phyloP scores from a whole-genome alignment of 2,113 vertebrate species.

The Procavia capensis region DNA sequence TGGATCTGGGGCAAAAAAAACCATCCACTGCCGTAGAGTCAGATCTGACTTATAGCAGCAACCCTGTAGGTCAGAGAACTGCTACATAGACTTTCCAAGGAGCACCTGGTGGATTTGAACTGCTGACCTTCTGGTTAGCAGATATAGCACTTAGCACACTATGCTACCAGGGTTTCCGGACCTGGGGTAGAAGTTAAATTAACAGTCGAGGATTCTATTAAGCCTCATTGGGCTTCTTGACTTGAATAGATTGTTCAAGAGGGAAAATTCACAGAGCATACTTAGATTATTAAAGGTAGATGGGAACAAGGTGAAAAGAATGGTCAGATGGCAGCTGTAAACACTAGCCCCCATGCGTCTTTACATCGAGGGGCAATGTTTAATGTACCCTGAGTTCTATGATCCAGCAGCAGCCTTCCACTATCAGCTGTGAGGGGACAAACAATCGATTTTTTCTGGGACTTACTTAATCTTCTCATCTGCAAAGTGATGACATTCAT shows the following conservation, averaged over 20 bases:
- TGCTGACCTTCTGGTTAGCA: too few species aligned
- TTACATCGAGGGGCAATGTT: rapidly evolving
- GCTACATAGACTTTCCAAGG: too few species aligned
- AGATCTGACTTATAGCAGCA: too few species aligned
- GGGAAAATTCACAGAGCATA: neutral
- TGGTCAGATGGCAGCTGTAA: neutral
- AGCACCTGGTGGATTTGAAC: too few species aligned
- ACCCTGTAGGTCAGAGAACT: too few species aligned
- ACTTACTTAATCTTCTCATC: neutral
- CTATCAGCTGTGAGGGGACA: rapidly evolving
- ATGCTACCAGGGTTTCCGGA: too few species aligned
- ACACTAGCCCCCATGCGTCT: neutral
- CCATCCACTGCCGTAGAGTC: too few species aligned
- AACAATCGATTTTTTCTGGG: neutral
- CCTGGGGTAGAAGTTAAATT: neutral
- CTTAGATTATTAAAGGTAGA: neutral
- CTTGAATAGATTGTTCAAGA: neutral
- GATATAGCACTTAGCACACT: too few species aligned
- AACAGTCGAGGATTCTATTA: neutral
- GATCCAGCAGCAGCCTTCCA: too few species aligned
- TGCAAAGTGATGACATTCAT: neutral
- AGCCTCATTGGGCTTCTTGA: neutral
- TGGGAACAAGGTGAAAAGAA: neutral
- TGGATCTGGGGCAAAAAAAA: too few species aligned
- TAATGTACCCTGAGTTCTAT: rapidly evolving